phyloP scores from a whole-genome alignment of 2,113 vertebrate genomes.

The Nibea coibor region DNA sequence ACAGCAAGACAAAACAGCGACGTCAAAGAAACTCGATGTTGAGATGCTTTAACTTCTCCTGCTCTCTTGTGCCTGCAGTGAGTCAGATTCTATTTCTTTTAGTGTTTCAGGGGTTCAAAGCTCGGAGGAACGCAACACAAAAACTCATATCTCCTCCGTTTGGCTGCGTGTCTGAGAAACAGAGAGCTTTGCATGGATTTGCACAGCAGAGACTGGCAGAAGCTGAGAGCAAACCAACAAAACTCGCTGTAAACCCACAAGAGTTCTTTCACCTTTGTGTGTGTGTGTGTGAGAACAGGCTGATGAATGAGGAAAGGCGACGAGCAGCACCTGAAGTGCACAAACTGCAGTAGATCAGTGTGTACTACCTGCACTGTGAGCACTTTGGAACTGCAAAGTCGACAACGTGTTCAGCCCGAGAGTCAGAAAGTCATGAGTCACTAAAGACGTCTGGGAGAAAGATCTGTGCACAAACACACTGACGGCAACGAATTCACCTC shows the following conservation, averaged over 20 bases:
- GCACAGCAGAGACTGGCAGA: constrained; percentile 87
- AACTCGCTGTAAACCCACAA: constrained; percentile 86
- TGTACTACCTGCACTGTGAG: constrained; percentile 99
- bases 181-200: constrained; percentile 98
- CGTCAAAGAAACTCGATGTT: constrained; percentile 2
- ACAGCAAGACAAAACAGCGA: constrained; percentile 88
- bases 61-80: constrained; percentile 21
- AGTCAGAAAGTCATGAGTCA: neutral
- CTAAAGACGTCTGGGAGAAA: neutral
- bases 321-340: constrained; percentile 94
- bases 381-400: constrained; percentile 96
- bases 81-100: constrained; percentile 9
- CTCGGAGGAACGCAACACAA: constrained; percentile 14
- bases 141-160: neutral
- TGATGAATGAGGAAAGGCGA: constrained; percentile 62
- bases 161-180: constrained; percentile 72
- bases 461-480: neutral
- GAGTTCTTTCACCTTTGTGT: neutral
- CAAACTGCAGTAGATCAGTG: constrained; percentile 94
- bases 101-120: constrained; percentile 45
- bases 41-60: neutral
- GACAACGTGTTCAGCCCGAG: constrained; percentile 23
- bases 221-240: constrained; percentile 98
- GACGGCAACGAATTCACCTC: neutral
- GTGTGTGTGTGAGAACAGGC: neutral